Percentiles rank a stretch among this genome's conserved stretches.
Evolutionary conservation across 2,113 vertebrate genomes (phyloP).

Genomic region (Reinhardtius hippoglossoides): DNA sequence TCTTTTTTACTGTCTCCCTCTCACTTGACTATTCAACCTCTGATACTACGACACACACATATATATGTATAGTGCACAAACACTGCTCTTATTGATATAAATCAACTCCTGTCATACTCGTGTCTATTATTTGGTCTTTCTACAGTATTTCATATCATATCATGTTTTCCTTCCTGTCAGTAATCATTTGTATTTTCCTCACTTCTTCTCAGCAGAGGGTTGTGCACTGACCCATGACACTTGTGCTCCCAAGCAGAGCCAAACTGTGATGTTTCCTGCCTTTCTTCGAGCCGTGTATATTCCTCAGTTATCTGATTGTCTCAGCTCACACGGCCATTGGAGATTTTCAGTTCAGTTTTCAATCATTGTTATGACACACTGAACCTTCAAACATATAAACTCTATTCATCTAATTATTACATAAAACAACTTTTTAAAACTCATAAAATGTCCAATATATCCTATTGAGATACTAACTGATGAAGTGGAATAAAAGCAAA

Average conservation of each 20-base stretch:
- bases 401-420: too few species aligned
- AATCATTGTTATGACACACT: not conserved
- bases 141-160: not conserved
- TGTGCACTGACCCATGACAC: slow-evolving; percentile 33
- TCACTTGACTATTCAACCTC: slow-evolving; percentile 1
- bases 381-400: too few species aligned
- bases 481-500: not conserved
- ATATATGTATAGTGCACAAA: not conserved
- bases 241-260: slow-evolving; percentile 21
- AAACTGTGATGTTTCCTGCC: slow-evolving; percentile 25
- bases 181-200: slow-evolving; percentile 16
- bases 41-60: not conserved
- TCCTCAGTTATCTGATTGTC: slow-evolving; percentile 36
- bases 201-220: slow-evolving; percentile 33
- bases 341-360: not conserved
- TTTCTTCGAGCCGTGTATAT: slow-evolving; percentile 1
- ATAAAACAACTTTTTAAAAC: too few species aligned
- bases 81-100: not conserved
- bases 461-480: too few species aligned
- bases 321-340: not conserved
- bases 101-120: not conserved
- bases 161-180: not conserved
- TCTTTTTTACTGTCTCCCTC: slow-evolving; percentile 7
- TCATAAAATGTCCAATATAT: too few species aligned
- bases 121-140: not conserved